Conservation (phyloP, 2,888 invertebrate genomes). For the Protodeltote pygarga region DNA sequence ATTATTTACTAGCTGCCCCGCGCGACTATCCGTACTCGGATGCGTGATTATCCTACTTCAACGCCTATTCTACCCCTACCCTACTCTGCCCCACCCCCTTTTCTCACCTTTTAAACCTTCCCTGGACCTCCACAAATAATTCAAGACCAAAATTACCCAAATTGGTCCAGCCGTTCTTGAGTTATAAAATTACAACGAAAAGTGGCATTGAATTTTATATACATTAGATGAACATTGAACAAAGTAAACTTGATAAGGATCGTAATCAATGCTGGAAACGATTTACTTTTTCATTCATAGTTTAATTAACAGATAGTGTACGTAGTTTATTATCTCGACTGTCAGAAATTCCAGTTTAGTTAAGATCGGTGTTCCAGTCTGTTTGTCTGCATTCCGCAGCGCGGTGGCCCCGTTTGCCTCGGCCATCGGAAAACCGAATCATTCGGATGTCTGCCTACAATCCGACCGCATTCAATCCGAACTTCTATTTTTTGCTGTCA, state of each 20-base stretch:
- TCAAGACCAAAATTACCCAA: too few species aligned
- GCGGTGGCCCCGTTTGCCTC: constrained; percentile 64
- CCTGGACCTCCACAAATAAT: too few species aligned
- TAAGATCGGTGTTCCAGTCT: constrained; percentile 76
- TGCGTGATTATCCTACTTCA: too few species aligned
- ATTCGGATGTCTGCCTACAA: constrained; percentile 61
- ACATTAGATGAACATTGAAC: too few species aligned
- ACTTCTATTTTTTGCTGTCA: constrained; percentile 39
- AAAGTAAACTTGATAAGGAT: constrained; percentile 5
- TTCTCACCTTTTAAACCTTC: too few species aligned
- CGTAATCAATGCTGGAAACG: constrained; percentile 5
- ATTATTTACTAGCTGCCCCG: too few species aligned
- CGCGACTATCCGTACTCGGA: too few species aligned
- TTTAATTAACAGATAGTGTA: constrained; percentile 19
- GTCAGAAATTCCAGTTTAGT: constrained; percentile 60
- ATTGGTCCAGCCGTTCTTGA: too few species aligned
- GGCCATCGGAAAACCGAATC: constrained; percentile 58
- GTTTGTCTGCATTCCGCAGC: constrained; percentile 69
- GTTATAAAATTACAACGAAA: too few species aligned
- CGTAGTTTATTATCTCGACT: constrained; percentile 40
- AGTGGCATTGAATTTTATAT: too few species aligned
- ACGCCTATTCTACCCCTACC: too few species aligned
- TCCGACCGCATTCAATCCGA: constrained; percentile 42
- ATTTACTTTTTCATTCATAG: constrained; percentile 20
- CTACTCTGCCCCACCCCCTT: too few species aligned